These are phyloP conservation scores for Pheosia gnoma DNA, from an alignment of 2,888 invertebrate genomes.

Conservation along the genomic window DNA sequence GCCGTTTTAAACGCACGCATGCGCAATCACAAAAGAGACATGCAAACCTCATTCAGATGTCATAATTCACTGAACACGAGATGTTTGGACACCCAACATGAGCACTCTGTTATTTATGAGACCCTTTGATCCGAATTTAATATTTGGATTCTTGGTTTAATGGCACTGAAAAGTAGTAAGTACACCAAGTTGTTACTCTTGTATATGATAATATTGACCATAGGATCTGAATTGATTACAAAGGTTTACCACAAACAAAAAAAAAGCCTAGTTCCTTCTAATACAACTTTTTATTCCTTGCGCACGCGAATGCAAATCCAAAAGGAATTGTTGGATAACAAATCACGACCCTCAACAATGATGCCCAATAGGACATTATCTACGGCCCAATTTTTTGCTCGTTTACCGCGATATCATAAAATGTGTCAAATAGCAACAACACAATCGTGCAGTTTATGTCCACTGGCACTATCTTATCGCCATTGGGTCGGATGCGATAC, in stretches of 20 bases:
- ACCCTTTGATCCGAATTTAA: constrained; percentile 2
- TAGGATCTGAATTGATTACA: no score
- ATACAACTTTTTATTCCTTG: no score
- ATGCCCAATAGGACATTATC: constrained; percentile 6
- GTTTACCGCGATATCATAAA: constrained; percentile 17
- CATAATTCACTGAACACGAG: constrained; percentile 6
- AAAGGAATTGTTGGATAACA: no score
- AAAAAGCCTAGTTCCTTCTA: no score
- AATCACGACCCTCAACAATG: neutral
- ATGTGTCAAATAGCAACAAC: constrained; percentile 26
- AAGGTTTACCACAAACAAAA: no score
- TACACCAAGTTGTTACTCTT: neutral
- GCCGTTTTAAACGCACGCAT: neutral
- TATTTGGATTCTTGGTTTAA: neutral
- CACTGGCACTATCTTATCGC: constrained; percentile 33
- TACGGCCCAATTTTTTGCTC: constrained; percentile 15
- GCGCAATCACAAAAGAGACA: neutral
- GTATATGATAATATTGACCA: neutral
- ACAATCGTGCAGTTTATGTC: constrained; percentile 20
- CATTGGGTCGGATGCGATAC: constrained; percentile 30
- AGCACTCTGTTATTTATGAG: neutral
- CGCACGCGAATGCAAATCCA: no score
- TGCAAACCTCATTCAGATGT: neutral
- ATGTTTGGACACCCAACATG: constrained; percentile 2
- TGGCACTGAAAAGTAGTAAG: neutral